Evolutionary conservation across 2,113 vertebrate species (phyloP).

Genomic region (Centropristis striata): DNA sequence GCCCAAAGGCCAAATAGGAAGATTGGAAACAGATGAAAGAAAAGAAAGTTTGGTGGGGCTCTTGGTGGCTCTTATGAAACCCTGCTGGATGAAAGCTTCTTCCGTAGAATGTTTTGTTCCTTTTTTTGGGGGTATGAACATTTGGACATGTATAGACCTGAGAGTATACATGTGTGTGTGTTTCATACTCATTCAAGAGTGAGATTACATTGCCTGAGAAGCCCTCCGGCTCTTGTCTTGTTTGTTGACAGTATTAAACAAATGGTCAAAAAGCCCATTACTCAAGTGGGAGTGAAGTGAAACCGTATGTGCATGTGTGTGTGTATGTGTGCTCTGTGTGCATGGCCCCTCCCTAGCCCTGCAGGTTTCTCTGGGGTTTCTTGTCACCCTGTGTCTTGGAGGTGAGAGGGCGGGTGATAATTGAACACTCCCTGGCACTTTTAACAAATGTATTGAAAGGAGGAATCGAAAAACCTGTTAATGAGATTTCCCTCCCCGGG

Average conservation of each 20-base stretch:
- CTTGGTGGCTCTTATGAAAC: slow-evolving; percentile 63
- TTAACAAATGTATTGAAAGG: slow-evolving; percentile 84
- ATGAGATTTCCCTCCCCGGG: slow-evolving; percentile 83
- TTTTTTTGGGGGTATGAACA: slow-evolving; percentile 7
- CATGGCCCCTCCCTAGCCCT: slow-evolving; percentile 58
- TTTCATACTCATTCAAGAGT: slow-evolving; percentile 55
- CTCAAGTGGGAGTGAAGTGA: slow-evolving; percentile 58
- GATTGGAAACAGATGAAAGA: slow-evolving; percentile 82
- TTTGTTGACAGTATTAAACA: slow-evolving; percentile 80
- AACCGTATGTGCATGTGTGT: slow-evolving; percentile 30
- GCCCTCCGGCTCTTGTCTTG: slow-evolving; percentile 71
- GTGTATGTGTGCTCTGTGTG: slow-evolving; percentile 31
- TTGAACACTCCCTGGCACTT: slow-evolving; percentile 79
- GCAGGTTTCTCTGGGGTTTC: slow-evolving; percentile 73
- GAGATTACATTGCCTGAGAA: slow-evolving; percentile 55
- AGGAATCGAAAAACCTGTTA: slow-evolving; percentile 85
- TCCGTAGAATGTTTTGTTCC: slow-evolving; percentile 20
- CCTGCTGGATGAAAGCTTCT: slow-evolving; percentile 48
- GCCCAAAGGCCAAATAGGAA: slow-evolving; percentile 59
- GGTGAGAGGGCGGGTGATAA: slow-evolving; percentile 84
- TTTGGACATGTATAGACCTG: slow-evolving; percentile 49
- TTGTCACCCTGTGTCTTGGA: slow-evolving; percentile 76
- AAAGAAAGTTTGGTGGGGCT: slow-evolving; percentile 62
- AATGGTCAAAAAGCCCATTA: slow-evolving; percentile 78
- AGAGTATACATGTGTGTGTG: slow-evolving; percentile 37